Evolutionary conservation across 2,888 invertebrate genomes (phyloP).

Genomic region (Onthophagus sagittarius): DNA sequence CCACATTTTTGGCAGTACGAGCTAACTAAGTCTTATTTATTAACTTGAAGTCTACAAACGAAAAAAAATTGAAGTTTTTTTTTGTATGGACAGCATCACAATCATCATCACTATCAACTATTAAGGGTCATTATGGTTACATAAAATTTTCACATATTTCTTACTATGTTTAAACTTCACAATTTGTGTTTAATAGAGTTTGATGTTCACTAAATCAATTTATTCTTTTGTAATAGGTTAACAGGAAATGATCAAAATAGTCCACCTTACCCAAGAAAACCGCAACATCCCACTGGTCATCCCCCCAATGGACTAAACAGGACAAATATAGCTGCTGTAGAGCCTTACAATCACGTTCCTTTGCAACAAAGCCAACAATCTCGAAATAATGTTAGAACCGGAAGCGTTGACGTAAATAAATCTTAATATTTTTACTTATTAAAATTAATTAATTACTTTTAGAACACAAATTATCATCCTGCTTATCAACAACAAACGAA

Average conservation of each 20-base stretch:
- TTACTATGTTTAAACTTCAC: not conserved
- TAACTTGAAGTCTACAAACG: too few species aligned
- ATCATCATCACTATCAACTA: too few species aligned
- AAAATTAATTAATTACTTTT: conserved; percentile 8
- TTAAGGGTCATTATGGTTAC: too few species aligned
- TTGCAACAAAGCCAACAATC: conserved; percentile 53
- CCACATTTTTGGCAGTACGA: too few species aligned
- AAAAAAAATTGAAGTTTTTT: too few species aligned
- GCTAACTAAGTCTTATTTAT: too few species aligned
- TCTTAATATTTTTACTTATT: not conserved
- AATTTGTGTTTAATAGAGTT: too few species aligned
- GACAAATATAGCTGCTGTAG: conserved; percentile 82
- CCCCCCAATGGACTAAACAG: conserved; percentile 59
- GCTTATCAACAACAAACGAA: conserved; percentile 43
- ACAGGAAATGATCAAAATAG: conserved; percentile 46
- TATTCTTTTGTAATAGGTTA: conserved; percentile 35
- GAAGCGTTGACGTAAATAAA: conserved; percentile 43
- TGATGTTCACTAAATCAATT: not conserved
- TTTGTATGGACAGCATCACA: too few species aligned
- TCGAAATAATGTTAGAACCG: conserved; percentile 32
- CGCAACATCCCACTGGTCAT: conserved; percentile 40
- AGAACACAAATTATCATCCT: conserved; percentile 47
- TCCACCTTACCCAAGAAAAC: conserved; percentile 42
- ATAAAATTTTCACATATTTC: too few species aligned
- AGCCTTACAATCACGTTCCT: conserved; percentile 84